These are phyloP conservation scores for Argyresthia albistria DNA, from an alignment of 2,888 invertebrate genomes.

Conservation along the genomic window DNA sequence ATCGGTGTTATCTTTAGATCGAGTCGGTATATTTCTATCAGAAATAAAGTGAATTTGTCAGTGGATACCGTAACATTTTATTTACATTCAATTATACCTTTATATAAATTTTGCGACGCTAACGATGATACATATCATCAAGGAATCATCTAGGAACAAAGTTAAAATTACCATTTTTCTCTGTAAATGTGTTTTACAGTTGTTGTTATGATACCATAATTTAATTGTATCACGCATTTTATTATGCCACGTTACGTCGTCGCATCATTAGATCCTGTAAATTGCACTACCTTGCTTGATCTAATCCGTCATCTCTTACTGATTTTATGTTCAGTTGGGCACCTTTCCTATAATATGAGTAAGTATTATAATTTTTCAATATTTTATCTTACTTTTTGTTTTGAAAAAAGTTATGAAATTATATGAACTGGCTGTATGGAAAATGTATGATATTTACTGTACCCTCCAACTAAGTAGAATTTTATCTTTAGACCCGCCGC, in stretches of 20 bases:
- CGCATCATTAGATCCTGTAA: conserved; percentile 3
- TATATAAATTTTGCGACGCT: conserved; percentile 48
- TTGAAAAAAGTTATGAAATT: too few relatives aligned
- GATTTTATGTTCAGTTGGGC: too few relatives aligned
- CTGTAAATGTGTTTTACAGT: conserved; percentile 17
- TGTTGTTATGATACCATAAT: background rate
- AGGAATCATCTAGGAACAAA: background rate
- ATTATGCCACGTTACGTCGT: conserved; percentile 1
- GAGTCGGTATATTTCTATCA: conserved; percentile 55
- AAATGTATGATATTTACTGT: too few relatives aligned
- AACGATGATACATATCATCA: conserved; percentile 21
- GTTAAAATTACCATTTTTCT: conserved; percentile 57
- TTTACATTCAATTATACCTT: conserved; percentile 18
- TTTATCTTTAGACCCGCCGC: conserved; percentile 42
- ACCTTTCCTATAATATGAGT: too few relatives aligned
- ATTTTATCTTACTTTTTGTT: too few relatives aligned
- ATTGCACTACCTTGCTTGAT: too few relatives aligned
- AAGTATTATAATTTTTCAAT: too few relatives aligned
- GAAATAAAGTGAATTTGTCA: conserved; percentile 65
- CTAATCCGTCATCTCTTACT: too few relatives aligned
- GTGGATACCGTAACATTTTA: conserved; percentile 41
- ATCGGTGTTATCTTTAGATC: conserved; percentile 65
- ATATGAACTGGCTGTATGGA: too few relatives aligned
- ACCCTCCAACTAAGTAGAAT: too few relatives aligned
- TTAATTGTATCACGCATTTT: background rate